Conservation (phyloP, 2,113 vertebrate genomes). For the Lonchura striata region DNA sequence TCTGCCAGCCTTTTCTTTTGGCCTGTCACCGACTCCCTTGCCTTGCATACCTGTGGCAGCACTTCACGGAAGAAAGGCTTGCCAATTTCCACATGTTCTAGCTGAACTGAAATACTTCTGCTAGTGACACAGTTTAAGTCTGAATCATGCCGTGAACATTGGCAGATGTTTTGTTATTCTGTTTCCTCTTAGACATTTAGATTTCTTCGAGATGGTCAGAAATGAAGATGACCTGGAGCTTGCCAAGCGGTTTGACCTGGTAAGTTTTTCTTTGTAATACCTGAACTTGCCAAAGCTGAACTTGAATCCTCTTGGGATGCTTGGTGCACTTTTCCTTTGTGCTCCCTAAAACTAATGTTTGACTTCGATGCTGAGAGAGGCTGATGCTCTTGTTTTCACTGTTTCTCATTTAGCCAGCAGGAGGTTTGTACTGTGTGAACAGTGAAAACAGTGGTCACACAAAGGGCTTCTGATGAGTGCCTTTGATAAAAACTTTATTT, state of each 20-base stretch:
- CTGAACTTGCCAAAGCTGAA: not conserved
- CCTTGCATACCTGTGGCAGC: not conserved
- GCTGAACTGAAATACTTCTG: not conserved
- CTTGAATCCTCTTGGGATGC: not conserved
- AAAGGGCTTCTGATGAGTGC: not conserved
- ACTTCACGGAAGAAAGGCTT: not conserved
- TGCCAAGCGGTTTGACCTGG: conserved; percentile 91
- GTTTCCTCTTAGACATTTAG: conserved; percentile 84
- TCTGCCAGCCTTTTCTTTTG: not conserved
- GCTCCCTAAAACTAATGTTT: not conserved
- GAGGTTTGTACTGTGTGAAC: not conserved
- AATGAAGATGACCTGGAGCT: conserved; percentile 95
- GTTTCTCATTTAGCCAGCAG: not conserved
- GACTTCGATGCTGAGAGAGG: not conserved
- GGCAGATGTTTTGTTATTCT: not conserved
- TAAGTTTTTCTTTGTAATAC: conserved; percentile 62
- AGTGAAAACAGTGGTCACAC: not conserved
- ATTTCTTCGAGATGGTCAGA: conserved; percentile 98
- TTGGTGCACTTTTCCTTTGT: not conserved
- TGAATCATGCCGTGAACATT: not conserved
- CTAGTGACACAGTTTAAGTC: not conserved
- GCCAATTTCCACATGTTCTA: not conserved
- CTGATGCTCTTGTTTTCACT: not conserved
- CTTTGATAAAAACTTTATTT: not conserved
- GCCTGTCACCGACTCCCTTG: not conserved